Evolutionary conservation across 2,797 vertebrate genomes (phyloP).

Genomic region (Hozukius guyotensis): DNA sequence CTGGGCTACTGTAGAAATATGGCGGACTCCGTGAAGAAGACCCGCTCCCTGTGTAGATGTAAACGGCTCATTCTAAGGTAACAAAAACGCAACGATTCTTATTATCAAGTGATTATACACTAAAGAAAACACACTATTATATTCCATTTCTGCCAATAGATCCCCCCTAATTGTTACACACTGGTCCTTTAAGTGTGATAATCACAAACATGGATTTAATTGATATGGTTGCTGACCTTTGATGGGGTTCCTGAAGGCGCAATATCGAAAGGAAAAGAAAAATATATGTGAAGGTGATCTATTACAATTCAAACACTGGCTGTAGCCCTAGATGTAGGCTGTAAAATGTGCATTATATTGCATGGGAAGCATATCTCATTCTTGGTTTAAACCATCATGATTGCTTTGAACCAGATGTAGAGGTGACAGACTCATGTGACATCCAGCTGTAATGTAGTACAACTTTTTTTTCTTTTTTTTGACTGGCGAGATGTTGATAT

Average conservation of each 20-base stretch:
- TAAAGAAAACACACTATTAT: no score
- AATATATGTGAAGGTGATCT: not conserved
- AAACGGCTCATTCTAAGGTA: no score
- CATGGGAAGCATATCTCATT: not conserved
- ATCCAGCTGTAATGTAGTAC: conserved; percentile 19
- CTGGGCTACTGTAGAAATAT: no score
- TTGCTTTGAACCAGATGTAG: not conserved
- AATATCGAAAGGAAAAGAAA: conserved; percentile 20
- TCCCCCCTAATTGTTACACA: no score
- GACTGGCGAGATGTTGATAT: conserved; percentile 40
- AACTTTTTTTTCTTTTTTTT: conserved; percentile 10
- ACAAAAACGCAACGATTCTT: no score
- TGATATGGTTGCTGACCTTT: conserved; percentile 39
- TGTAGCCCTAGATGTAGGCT: not conserved
- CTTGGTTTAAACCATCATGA: not conserved
- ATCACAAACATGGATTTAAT: conserved; percentile 36
- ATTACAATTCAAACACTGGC: conserved; percentile 12
- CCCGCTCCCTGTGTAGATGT: no score
- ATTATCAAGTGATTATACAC: no score
- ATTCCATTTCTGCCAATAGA: no score
- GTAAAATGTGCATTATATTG: not conserved
- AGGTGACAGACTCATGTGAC: conserved; percentile 25
- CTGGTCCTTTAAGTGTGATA: not conserved
- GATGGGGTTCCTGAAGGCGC: conserved; percentile 20
- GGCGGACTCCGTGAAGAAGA: no score